A percentile compares a stretch with the other conserved stretches of the same genome.
These are phyloP conservation scores for Ichneumoninae sp. DNA, from an alignment of 2,888 invertebrate species.

Conservation along the genomic window DNA sequence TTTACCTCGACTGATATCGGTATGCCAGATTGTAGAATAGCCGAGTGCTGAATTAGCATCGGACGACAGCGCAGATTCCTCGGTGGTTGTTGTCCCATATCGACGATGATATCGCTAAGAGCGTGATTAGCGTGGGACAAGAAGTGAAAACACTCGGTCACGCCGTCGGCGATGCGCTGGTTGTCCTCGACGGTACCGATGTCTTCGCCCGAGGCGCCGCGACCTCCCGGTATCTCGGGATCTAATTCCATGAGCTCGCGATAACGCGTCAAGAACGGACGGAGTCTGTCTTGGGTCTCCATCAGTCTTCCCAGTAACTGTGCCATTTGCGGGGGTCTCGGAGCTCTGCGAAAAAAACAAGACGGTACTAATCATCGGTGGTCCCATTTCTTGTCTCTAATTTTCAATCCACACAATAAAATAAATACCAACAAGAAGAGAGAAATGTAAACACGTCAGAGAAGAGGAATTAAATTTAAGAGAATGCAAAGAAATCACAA, in stretches of 20 bases:
- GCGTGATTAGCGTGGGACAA: conserved; percentile 96
- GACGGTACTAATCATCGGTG: neutral
- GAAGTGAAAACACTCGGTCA: conserved; percentile 93
- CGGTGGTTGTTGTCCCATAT: conserved; percentile 89
- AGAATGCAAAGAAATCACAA: no score
- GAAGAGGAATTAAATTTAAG: no score
- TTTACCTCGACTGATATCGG: conserved; percentile 88
- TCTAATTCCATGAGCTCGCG: conserved; percentile 87
- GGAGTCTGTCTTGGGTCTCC: conserved; percentile 87
- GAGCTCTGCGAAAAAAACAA: conserved; percentile 71
- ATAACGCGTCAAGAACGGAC: conserved; percentile 89
- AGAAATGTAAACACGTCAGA: no score
- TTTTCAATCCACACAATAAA: no score
- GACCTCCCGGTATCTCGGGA: conserved; percentile 84
- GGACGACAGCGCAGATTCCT: conserved; percentile 90
- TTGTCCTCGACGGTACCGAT: conserved; percentile 83
- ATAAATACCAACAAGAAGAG: no score
- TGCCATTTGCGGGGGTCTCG: conserved; percentile 86
- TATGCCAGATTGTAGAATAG: conserved; percentile 88
- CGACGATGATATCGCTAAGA: conserved; percentile 93
- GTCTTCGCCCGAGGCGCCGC: conserved; percentile 61
- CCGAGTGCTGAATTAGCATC: conserved; percentile 89
- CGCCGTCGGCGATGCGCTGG: conserved; percentile 90
- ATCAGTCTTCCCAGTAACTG: conserved; percentile 86
- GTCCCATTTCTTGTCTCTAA: neutral